Evolutionary conservation across 2,888 invertebrate genomes (phyloP).

Genomic region (Halictus ligatus): DNA sequence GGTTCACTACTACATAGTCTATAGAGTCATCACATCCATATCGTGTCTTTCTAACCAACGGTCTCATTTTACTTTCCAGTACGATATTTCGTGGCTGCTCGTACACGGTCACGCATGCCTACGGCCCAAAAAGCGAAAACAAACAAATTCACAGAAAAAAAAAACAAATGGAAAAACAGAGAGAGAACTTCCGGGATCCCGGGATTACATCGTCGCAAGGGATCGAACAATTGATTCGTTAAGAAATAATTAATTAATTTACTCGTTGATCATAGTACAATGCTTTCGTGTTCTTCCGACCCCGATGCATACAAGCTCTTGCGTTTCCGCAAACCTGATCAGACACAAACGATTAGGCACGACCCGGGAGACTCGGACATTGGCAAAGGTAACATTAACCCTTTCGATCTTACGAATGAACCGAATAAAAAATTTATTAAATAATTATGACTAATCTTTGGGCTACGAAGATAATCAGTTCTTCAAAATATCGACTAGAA

Average conservation of each 20-base stretch:
- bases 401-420: neutral
- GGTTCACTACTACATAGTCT: conserved; percentile 19
- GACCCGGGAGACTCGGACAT: neutral
- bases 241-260: neutral
- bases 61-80: conserved; percentile 26
- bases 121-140: conserved; percentile 33
- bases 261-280: neutral
- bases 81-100: conserved; percentile 20
- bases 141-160: conserved; percentile 44
- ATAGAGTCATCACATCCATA: conserved; percentile 23
- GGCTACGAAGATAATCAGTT: too few relatives aligned
- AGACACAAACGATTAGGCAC: neutral
- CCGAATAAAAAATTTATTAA: neutral
- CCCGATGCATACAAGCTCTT: conserved; percentile 37
- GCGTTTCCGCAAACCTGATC: conserved; percentile 2
- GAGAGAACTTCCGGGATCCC: conserved; percentile 6
- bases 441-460: neutral
- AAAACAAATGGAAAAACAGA: conserved; percentile 23
- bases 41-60: conserved; percentile 14
- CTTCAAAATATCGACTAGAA: neutral
- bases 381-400: neutral
- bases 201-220: conserved; percentile 16
- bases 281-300: conserved; percentile 49
- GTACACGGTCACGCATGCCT: conserved; percentile 67
- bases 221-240: conserved; percentile 29